Percentiles rank a stretch among this genome's conserved stretches.
These are phyloP conservation scores for Apocheima hispidaria DNA, from an alignment of 2,888 invertebrate species.

Conservation along the genomic window DNA sequence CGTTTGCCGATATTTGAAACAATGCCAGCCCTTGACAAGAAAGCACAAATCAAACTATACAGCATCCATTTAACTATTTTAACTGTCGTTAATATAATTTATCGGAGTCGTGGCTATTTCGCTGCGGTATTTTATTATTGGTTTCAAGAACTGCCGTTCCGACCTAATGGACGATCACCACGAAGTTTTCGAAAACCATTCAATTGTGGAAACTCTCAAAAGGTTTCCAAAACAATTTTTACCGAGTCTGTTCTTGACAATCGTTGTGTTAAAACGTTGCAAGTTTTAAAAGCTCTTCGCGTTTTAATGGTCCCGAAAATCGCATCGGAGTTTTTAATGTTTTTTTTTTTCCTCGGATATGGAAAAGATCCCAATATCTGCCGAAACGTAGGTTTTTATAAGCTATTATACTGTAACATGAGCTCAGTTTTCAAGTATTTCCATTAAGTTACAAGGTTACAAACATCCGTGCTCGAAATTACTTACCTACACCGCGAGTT, in stretches of 20 bases:
- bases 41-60: slow-evolving; percentile 76
- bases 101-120: slow-evolving; percentile 49
- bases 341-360: not conserved
- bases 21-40: slow-evolving; percentile 73
- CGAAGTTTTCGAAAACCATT: slow-evolving; percentile 48
- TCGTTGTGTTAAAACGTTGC: slow-evolving; percentile 37
- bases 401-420: not conserved
- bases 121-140: slow-evolving; percentile 59
- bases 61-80: slow-evolving; percentile 62
- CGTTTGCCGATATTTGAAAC: slow-evolving; percentile 77
- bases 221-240: slow-evolving; percentile 34
- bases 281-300: slow-evolving; percentile 23
- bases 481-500: slow-evolving; percentile 20
- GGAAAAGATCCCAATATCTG: not conserved
- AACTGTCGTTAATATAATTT: slow-evolving; percentile 62
- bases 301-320: slow-evolving; percentile 12
- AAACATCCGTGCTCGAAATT: slow-evolving; percentile 3
- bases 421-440: not conserved
- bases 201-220: slow-evolving; percentile 38
- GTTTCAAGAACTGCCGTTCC: slow-evolving; percentile 54
- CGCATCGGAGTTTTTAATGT: not conserved
- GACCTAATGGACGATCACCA: slow-evolving; percentile 58
- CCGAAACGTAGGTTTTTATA: not conserved
- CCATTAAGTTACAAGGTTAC: slow-evolving; percentile 3
- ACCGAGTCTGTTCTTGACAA: slow-evolving; percentile 35